Conservation (phyloP, 2,888 invertebrate species). For the Thymelicus lineola region DNA sequence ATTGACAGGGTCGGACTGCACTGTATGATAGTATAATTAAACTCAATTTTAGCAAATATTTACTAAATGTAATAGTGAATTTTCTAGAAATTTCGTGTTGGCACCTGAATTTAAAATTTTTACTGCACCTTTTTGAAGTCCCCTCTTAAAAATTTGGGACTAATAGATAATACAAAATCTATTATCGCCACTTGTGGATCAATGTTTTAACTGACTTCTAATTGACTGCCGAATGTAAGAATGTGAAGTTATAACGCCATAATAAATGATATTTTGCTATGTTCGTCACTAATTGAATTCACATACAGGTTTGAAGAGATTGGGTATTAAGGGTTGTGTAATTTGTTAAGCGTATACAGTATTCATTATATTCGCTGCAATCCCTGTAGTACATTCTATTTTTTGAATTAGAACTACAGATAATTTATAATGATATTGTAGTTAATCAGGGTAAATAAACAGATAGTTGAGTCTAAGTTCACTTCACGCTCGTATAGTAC, state of each 20-base stretch:
- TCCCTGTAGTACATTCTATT: constrained; percentile 54
- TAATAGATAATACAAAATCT: constrained; percentile 53
- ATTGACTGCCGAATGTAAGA: constrained; percentile 48
- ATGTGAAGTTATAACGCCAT: constrained; percentile 48
- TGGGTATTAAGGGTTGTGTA: constrained; percentile 82
- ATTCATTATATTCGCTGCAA: constrained; percentile 65
- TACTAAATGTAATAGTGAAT: constrained; percentile 72
- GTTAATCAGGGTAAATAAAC: constrained; percentile 70
- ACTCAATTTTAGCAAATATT: constrained; percentile 75
- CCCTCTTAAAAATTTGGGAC: constrained; percentile 57
- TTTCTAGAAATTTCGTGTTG: constrained; percentile 70
- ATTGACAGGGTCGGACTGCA: constrained; percentile 80
- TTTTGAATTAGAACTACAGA: constrained; percentile 52
- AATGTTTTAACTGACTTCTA: constrained; percentile 48
- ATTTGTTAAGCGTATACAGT: constrained; percentile 78
- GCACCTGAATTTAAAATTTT: constrained; percentile 71
- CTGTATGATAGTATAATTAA: constrained; percentile 74
- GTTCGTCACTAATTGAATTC: constrained; percentile 55
- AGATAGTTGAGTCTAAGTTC: constrained; percentile 55
- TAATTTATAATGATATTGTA: constrained; percentile 57
- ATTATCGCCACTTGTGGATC: constrained; percentile 51
- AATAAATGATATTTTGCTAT: constrained; percentile 61
- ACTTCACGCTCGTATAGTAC: constrained; percentile 52
- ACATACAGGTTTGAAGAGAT: constrained; percentile 69
- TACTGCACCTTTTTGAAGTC: constrained; percentile 70